Evolutionary conservation across 92 coral and sea anemone genomes (phyloP), one percentile per base, ranked within the genome.

Genomic region (Porites rus): DNA sequence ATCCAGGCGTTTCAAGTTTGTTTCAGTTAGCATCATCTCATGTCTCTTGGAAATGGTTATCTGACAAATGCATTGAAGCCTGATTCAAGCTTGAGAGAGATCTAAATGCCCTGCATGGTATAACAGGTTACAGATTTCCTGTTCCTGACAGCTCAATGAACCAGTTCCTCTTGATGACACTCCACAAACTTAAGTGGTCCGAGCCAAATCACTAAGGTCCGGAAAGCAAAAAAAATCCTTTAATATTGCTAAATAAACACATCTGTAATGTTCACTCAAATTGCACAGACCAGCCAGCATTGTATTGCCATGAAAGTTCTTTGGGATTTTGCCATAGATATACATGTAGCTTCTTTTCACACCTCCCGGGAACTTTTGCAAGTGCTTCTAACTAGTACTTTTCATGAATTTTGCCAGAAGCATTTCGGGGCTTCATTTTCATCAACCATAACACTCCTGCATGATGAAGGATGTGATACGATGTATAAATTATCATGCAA

Each of bases 151-250:
- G 51, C 51, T 71, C 76, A 21, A 72, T 72, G 5, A 46, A 22
- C 10, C 58, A 22, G 38, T 46, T 16, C 76, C 76, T 18, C 76
- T 72, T 72, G 58, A 82, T 68, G 10, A 71, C 54, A 62, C 17
- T n/a, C 86, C 86, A 65, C 88, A 64, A 53, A 83, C 17, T 14
- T 43, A 59, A 0, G 75, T 83, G 17, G 72, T 83, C 72, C 77
- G 51, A 1, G 74, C 76, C 14, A 85, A 85, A 62, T 85, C 88
- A 24, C 66, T 75, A 56, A 51, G 82, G 76, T 64, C 1, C 7
- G 76, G 83, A 85, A 19, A 85, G 11, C 60, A 6, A 65, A 85
- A 85, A 38, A 85, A 58, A 52, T 61, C 53, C 20, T 52, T 46
- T 77, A 79, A 85, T 59, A 76, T 85, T 19, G 53, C 76, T 38